Conservation (phyloP, 2,113 vertebrate genomes). For the Dicentrarchus labrax region DNA sequence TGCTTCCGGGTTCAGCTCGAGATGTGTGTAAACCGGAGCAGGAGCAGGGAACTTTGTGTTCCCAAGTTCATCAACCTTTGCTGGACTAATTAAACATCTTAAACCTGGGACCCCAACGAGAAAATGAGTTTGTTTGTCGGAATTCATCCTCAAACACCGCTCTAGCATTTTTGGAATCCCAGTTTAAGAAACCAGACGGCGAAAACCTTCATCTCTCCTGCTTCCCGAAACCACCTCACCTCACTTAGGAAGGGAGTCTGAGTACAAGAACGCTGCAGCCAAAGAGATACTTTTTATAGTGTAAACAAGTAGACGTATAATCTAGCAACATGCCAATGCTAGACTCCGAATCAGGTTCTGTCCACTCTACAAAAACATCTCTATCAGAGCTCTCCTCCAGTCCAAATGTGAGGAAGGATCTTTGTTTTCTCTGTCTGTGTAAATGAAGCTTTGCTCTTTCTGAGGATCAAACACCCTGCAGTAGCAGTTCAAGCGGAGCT, state of each 20-base stretch:
- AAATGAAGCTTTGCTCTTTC: not conserved
- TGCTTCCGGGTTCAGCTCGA: slow-evolving; percentile 6
- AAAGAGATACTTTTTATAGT: not conserved
- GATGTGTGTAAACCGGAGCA: slow-evolving; percentile 12
- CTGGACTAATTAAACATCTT: not conserved
- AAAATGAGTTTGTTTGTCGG: not conserved
- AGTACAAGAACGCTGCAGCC: slow-evolving; percentile 5
- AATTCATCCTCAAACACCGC: not conserved
- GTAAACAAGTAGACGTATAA: slow-evolving; percentile 30
- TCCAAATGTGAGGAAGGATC: not conserved
- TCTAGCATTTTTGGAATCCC: not conserved
- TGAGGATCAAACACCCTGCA: not conserved
- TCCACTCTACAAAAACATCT: slow-evolving; percentile 10
- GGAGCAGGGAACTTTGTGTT: not conserved
- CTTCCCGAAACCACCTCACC: slow-evolving; percentile 1
- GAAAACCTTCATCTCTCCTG: not conserved
- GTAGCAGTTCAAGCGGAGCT: not conserved
- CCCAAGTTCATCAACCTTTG: not conserved
- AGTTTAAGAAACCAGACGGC: not conserved
- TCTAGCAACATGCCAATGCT: slow-evolving; percentile 7
- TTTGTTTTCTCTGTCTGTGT: not conserved
- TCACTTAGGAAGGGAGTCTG: not conserved
- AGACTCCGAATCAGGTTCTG: slow-evolving; percentile 21
- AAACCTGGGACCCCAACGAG: not conserved
- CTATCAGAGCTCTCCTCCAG: slow-evolving; percentile 4